phyloP scores from a whole-genome alignment of 2,797 vertebrate species.

The Crocidura indochinensis region DNA sequence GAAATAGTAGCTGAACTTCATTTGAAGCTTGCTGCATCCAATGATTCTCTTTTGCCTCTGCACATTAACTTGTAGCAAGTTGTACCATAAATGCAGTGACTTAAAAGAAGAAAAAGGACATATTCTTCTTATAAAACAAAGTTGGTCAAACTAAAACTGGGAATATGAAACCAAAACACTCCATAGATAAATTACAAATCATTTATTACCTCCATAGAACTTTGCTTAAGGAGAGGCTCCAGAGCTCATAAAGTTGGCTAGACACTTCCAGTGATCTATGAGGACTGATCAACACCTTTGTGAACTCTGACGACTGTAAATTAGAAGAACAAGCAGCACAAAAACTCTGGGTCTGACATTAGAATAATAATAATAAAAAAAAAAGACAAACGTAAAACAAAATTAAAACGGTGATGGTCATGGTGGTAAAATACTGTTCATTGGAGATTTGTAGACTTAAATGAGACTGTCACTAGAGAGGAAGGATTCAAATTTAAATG shows the following conservation, averaged over 20 bases:
- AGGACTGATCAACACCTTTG: slow-evolving; percentile 61
- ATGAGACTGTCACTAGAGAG: slow-evolving; percentile 4
- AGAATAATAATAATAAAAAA: background rate
- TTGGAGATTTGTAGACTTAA: slow-evolving; percentile 57
- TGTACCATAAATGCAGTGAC: slow-evolving; percentile 73
- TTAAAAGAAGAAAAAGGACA: slow-evolving; percentile 77
- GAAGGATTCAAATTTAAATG: slow-evolving; percentile 46
- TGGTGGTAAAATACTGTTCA: slow-evolving; percentile 56
- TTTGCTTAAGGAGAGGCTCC: slow-evolving; percentile 40
- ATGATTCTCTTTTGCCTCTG: slow-evolving; percentile 53
- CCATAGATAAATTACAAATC: slow-evolving; percentile 72
- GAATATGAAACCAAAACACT: slow-evolving; percentile 74
- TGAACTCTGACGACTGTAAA: slow-evolving; percentile 67
- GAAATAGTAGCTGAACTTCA: slow-evolving; percentile 78
- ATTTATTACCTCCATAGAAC: slow-evolving; percentile 69
- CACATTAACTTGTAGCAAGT: slow-evolving; percentile 79
- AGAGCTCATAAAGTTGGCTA: slow-evolving; percentile 65
- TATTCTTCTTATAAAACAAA: slow-evolving; percentile 73
- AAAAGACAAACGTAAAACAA: slow-evolving; percentile 58
- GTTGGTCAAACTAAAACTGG: slow-evolving; percentile 73
- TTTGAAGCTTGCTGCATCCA: slow-evolving; percentile 63
- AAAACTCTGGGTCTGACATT: slow-evolving; percentile 43
- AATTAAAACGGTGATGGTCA: slow-evolving; percentile 48
- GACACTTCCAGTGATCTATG: slow-evolving; percentile 72
- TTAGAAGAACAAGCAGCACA: slow-evolving; percentile 63